Base-by-base conservation (phyloP, 92 coral and sea anemone species). In the Meandrina meandrites region DNA sequence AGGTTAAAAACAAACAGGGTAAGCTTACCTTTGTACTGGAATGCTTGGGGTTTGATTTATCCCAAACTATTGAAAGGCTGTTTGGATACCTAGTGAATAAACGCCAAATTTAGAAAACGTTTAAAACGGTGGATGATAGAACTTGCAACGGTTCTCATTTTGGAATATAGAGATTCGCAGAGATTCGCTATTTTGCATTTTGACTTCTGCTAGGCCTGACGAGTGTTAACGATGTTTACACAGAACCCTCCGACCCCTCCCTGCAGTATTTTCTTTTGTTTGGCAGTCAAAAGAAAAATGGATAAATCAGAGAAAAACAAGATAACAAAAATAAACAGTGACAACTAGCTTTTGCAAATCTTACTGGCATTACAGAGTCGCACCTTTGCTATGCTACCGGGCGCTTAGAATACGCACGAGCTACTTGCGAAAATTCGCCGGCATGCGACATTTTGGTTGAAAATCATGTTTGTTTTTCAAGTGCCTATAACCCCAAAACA, bases 41-140 rank as follows among this genome's bases (percentile, higher is more conserved):
- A 7, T 22, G 28, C 8, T n/a, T 81, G n/a, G 56, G 31, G 27
- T 64, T 40, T 18, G 66, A 9, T 8, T 66, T 81, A 66, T 81
- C 37, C 84, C 84, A 81, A 66, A 37, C 19, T 35, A 81, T 81
- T 13, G 42, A 75, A 42, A 81, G 35, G 19, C 27, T 67, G 13
- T 67, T 17, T 1, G 84, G 76, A 1, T 64, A n/a, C 62, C 84
- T 81, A 36, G 28, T n/a, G 22, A 4, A 80, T 0, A 56, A 30
- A 79, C 53, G 45, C 2, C 6, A 78, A 47, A 8, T 5, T 57
- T 19, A 4, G 8, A 60, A 60, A 60, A 60, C 3, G 31, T 9
- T 10, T 24, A 8, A 22, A 18, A 8, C 4, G 8, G 68, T 1
- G 15, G 27, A 60, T 60, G 14, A n/a, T n/a, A n/a, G n/a, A 13